These are phyloP conservation scores for Hipparchia sbordonii DNA, from an alignment of 2,888 invertebrate species.

Conservation along the genomic window DNA sequence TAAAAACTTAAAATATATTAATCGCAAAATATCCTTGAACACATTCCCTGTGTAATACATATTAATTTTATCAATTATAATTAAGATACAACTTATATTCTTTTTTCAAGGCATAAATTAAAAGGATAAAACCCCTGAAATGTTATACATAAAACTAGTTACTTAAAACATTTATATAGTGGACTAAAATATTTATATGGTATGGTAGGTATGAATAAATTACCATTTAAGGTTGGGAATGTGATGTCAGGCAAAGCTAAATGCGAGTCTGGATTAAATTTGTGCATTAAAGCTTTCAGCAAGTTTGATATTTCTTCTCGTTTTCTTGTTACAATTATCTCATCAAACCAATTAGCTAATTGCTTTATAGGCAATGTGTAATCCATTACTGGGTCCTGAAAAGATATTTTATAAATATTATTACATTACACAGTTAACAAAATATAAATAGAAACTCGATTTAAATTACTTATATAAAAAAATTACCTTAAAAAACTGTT, in stretches of 20 bases:
- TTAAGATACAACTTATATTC: too few relatives aligned
- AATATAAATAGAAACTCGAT: background rate
- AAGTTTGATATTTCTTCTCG: slow-evolving; percentile 93
- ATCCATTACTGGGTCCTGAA: slow-evolving; percentile 91
- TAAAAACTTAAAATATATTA: too few relatives aligned
- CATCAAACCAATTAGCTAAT: slow-evolving; percentile 93
- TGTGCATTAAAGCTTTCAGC: slow-evolving; percentile 88
- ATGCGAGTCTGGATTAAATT: slow-evolving; percentile 86
- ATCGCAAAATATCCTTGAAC: too few relatives aligned
- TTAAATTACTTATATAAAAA: slow-evolving; percentile 20
- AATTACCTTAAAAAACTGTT: slow-evolving; percentile 94
- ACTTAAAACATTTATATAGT: too few relatives aligned
- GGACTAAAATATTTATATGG: background rate
- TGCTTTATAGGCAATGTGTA: slow-evolving; percentile 92
- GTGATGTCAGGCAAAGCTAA: slow-evolving; percentile 87
- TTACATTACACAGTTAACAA: too few relatives aligned
- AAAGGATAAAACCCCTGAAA: too few relatives aligned
- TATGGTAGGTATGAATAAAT: slow-evolving; percentile 2
- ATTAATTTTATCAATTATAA: too few relatives aligned
- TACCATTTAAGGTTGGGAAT: slow-evolving; percentile 90
- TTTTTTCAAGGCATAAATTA: too few relatives aligned
- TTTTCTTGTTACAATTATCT: slow-evolving; percentile 91
- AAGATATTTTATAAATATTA: slow-evolving; percentile 39
- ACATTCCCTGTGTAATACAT: too few relatives aligned
- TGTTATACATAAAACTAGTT: too few relatives aligned